Conservation (phyloP, 2,888 invertebrate species). For the Gnatocerus cornutus region DNA sequence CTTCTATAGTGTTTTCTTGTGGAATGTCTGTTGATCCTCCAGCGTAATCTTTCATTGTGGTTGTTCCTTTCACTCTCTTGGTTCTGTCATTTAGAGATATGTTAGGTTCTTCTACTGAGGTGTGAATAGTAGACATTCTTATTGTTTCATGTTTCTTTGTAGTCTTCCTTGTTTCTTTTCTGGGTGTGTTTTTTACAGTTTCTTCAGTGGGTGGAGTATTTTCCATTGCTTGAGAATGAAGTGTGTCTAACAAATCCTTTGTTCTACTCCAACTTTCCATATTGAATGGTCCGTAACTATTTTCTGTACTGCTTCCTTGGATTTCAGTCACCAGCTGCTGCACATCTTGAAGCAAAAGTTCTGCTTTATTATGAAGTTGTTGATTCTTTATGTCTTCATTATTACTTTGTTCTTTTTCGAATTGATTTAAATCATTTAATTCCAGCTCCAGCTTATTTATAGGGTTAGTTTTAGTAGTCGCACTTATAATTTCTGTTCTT, state of each 20-base stretch:
- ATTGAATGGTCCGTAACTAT: not conserved
- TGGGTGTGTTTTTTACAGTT: constrained; percentile 3
- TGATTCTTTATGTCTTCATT: not conserved
- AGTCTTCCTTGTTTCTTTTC: not conserved
- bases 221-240: not conserved
- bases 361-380: not conserved
- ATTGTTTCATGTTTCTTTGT: not conserved
- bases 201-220: not conserved
- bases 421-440: constrained; percentile 10
- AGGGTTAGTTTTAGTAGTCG: constrained; percentile 2
- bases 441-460: constrained; percentile 5
- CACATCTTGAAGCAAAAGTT: constrained; percentile 7
- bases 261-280: not conserved
- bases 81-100: too few relatives aligned
- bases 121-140: too few relatives aligned
- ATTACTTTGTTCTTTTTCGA: constrained; percentile 1
- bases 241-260: not conserved
- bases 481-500: not conserved
- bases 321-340: constrained; percentile 14
- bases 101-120: too few relatives aligned
- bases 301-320: constrained; percentile 4
- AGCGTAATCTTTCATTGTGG: too few relatives aligned
- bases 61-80: too few relatives aligned
- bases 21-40: not conserved
- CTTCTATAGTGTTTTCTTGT: not conserved